These are phyloP conservation scores for Elysia crispata DNA, from an alignment of 2,888 invertebrate species.

Conservation along the genomic window DNA sequence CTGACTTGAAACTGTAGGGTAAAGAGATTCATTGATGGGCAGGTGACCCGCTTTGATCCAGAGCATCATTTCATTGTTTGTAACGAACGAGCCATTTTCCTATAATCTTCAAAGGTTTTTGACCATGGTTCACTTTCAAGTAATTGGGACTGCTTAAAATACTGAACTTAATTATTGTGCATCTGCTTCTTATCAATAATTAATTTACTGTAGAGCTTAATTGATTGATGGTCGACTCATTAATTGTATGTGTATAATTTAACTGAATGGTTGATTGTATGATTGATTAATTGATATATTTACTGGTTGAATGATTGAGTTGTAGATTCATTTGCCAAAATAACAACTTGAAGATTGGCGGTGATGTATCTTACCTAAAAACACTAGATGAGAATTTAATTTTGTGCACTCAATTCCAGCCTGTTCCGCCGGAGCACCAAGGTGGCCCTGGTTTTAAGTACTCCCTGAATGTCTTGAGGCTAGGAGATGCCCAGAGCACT, in stretches of 20 bases:
- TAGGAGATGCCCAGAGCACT: conserved; percentile 85
- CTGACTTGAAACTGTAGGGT: too few relatives aligned
- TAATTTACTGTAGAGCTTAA: too few relatives aligned
- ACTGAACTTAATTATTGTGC: too few relatives aligned
- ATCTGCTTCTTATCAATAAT: too few relatives aligned
- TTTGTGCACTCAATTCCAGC: conserved; percentile 78
- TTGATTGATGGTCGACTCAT: too few relatives aligned
- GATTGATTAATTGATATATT: not conserved
- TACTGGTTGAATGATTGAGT: not conserved
- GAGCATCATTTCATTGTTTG: too few relatives aligned
- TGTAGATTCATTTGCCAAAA: not conserved
- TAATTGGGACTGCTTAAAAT: too few relatives aligned
- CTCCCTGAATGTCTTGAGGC: conserved; percentile 88
- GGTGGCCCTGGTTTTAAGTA: conserved; percentile 96
- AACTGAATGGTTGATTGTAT: not conserved
- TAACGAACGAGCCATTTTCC: too few relatives aligned
- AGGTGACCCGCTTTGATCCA: too few relatives aligned
- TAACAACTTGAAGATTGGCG: not conserved
- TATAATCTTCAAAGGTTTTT: too few relatives aligned
- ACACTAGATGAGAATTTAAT: not conserved
- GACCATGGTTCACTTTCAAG: too few relatives aligned
- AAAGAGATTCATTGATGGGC: too few relatives aligned
- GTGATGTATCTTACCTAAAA: not conserved
- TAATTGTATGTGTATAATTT: not conserved
- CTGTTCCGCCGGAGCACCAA: conserved; percentile 97